These are phyloP conservation scores for Rapana venosa DNA, from an alignment of 2,888 invertebrate species.

Conservation along the genomic window DNA sequence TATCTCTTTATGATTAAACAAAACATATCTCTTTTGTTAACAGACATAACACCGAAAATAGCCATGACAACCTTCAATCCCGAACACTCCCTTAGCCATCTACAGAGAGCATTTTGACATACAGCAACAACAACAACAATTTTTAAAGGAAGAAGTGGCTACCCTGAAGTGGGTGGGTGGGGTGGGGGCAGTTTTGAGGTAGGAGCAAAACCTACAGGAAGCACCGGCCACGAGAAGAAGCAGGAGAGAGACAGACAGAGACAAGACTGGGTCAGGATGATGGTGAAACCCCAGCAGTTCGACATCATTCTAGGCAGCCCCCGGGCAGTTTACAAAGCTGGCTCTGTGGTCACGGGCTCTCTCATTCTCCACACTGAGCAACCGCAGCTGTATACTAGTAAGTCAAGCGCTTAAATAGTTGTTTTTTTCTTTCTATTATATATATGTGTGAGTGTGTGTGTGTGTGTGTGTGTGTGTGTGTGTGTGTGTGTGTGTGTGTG, in stretches of 20 bases:
- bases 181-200: background rate
- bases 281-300: constrained; percentile 25
- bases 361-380: constrained; percentile 19
- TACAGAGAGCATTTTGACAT: no score
- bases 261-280: background rate
- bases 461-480: background rate
- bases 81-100: no score
- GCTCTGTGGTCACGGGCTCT: background rate
- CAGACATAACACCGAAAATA: no score
- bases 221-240: background rate
- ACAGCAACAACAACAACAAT: no score
- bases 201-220: background rate
- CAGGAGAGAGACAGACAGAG: background rate
- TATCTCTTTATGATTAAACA: no score
- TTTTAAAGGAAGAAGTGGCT: background rate
- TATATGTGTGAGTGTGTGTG: background rate
- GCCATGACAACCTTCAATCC: no score
- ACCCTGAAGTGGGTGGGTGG: no score
- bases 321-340: constrained; percentile 14
- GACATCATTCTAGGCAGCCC: constrained; percentile 26
- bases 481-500: background rate
- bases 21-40: no score
- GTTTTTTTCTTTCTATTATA: background rate
- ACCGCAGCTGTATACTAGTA: constrained; percentile 8
- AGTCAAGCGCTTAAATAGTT: background rate